Evolutionary conservation across 1,140 invertebrate species (phyloP), one percentile per base, ranked within the genome.

Genomic region (Drosophila pachea): DNA sequence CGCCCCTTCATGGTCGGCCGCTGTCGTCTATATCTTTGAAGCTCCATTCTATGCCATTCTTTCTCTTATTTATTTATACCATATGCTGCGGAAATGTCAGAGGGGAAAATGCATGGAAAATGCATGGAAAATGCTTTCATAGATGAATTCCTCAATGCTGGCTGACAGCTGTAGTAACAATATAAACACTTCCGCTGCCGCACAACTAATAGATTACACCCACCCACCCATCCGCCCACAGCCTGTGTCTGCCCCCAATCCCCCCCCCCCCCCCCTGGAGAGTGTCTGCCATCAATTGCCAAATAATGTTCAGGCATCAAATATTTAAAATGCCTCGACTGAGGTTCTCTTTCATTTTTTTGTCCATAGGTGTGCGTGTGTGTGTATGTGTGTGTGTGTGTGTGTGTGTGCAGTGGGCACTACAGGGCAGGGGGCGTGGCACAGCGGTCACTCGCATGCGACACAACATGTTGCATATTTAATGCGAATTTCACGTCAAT

Each of bases 401-500:
- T 22, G 22, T 22, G 22, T 22, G 22, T 66, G 31, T 16, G 42
- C 14, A 14, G 32, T 4, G 35, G n/a, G n/a, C 0, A 3, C 6
- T 29, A 9, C 4, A 4, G 12, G 2, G 11, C 0, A 2, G 14
- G 4, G 36, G 35, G 22, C 14, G 32, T 7, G 12, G 11, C n/a
- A 14, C 32, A 11, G 47, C 11, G 42, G 12, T 16, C 22, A 47
- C 48, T 62, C 67, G 73, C 72, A 75, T 78, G 79, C 79, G 79
- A 83, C 79, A 83, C 49, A 83, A 83, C 79, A 83, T 84, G 76
- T 68, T 83, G 68, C 83, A 83, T 84, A 65, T 76, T 83, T 83
- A 83, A 83, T 83, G 79, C 22, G 76, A 32, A 76, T 76, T 84
- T 70, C 72, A 69, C 66, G 67, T 66, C 60, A 53, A 73, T n/a